Evolutionary conservation across 2,888 invertebrate genomes (phyloP).

Genomic region (Zootermopsis nevadensis): DNA sequence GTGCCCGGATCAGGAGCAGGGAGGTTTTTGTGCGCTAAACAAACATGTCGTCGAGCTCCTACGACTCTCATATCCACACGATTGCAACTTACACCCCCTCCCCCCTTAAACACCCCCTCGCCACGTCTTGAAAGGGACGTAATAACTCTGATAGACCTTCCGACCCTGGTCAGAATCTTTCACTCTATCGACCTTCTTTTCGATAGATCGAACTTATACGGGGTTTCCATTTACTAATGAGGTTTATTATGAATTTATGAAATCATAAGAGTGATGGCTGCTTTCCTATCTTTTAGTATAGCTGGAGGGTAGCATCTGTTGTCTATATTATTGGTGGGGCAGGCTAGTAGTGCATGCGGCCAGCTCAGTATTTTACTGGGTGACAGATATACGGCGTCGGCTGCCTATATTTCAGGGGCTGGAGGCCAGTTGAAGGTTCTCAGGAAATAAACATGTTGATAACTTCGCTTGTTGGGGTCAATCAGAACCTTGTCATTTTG

Average conservation of each 20-base stretch:
- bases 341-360: neutral
- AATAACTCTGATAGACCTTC: conserved; percentile 50
- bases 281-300: conserved; percentile 1
- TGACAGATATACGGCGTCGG: conserved; percentile 41
- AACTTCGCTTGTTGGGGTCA: too few relatives aligned
- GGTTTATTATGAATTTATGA: conserved; percentile 54
- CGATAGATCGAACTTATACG: conserved; percentile 46
- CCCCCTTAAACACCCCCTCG: too few relatives aligned
- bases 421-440: too few relatives aligned
- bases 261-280: conserved; percentile 53
- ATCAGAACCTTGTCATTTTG: too few relatives aligned
- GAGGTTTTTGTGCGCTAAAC: too few relatives aligned
- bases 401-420: neutral
- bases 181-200: conserved; percentile 1
- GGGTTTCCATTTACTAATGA: conserved; percentile 52
- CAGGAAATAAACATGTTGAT: too few relatives aligned
- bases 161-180: conserved; percentile 13
- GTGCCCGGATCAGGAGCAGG: too few relatives aligned
- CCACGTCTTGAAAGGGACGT: conserved; percentile 40
- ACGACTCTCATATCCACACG: too few relatives aligned
- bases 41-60: too few relatives aligned
- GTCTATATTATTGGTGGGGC: conserved; percentile 51
- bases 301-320: conserved; percentile 47
- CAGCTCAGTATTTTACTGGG: conserved; percentile 42
- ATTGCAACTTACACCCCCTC: too few relatives aligned